phyloP scores from a whole-genome alignment of 2,888 invertebrate species.

The Stegophylla sp. region DNA sequence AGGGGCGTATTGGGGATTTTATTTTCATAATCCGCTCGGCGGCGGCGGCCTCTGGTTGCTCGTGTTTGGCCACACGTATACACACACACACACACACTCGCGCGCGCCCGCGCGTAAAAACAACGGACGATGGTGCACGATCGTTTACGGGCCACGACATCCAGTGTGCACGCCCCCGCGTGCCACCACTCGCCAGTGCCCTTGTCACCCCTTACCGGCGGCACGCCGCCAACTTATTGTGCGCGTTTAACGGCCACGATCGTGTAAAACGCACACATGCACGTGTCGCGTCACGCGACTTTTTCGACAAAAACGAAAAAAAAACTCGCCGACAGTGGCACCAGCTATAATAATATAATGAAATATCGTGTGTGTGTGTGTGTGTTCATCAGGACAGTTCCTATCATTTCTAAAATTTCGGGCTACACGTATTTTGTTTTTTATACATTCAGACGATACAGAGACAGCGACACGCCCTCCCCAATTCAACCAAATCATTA shows the following conservation, averaged over 20 bases:
- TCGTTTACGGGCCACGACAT: conserved; percentile 53
- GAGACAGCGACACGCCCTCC: too few relatives aligned
- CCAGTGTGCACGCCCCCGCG: conserved; percentile 28
- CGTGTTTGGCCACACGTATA: conserved; percentile 15
- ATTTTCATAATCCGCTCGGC: conserved; percentile 51
- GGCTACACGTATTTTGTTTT: too few relatives aligned
- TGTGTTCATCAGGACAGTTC: too few relatives aligned
- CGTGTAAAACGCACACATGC: not conserved
- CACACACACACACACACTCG: not conserved
- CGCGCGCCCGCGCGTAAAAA: not conserved
- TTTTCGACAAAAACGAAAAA: conserved; percentile 20
- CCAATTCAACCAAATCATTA: too few relatives aligned
- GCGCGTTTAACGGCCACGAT: not conserved
- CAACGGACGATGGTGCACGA: conserved; percentile 45
- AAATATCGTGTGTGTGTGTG: too few relatives aligned
- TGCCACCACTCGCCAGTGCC: not conserved
- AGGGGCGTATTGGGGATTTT: conserved; percentile 48
- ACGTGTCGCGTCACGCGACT: conserved; percentile 16
- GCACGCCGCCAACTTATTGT: not conserved
- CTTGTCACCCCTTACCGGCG: not conserved
- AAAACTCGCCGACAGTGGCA: not conserved
- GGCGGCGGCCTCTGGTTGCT: conserved; percentile 27
- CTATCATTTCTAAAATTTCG: too few relatives aligned
- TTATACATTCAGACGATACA: too few relatives aligned
- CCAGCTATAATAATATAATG: too few relatives aligned